phyloP scores from a whole-genome alignment of 2,797 vertebrate genomes.

The Melanotaenia maccullochi region DNA sequence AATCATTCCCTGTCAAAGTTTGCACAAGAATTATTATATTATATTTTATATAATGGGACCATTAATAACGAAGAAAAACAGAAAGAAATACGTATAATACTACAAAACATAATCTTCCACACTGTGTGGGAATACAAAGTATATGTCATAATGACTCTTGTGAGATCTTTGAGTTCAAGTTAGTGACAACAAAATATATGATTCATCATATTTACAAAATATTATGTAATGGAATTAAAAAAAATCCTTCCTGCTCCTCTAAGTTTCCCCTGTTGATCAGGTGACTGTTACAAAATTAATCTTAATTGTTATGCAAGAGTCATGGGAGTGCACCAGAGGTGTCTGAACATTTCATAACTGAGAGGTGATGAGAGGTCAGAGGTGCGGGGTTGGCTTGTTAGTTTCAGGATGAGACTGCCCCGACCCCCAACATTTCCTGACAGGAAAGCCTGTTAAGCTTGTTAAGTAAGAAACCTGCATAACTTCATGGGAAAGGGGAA shows the following conservation, averaged over 20 bases:
- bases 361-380: slow-evolving; percentile 31
- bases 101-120: not conserved
- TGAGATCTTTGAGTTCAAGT: not conserved
- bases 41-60: too few species aligned
- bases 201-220: not conserved
- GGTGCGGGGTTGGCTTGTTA: slow-evolving; percentile 41
- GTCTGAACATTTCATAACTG: slow-evolving; percentile 49
- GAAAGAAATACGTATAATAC: not conserved
- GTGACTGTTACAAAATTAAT: slow-evolving; percentile 24
- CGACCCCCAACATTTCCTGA: slow-evolving; percentile 20
- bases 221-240: not conserved
- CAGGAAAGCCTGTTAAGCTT: not conserved
- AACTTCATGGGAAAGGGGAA: not conserved
- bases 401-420: slow-evolving; percentile 47
- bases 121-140: not conserved
- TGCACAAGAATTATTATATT: too few species aligned
- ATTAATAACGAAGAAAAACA: not conserved
- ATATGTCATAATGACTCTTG: too few species aligned
- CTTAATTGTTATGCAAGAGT: slow-evolving; percentile 47
- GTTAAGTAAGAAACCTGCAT: slow-evolving; percentile 20
- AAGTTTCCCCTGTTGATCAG: not conserved
- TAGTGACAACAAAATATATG: not conserved
- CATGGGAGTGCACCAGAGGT: slow-evolving; percentile 27
- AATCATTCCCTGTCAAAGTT: too few species aligned
- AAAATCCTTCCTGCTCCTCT: not conserved